Base-by-base conservation (phyloP, 2,888 invertebrate genomes). In the Cerastis rubricosa region DNA sequence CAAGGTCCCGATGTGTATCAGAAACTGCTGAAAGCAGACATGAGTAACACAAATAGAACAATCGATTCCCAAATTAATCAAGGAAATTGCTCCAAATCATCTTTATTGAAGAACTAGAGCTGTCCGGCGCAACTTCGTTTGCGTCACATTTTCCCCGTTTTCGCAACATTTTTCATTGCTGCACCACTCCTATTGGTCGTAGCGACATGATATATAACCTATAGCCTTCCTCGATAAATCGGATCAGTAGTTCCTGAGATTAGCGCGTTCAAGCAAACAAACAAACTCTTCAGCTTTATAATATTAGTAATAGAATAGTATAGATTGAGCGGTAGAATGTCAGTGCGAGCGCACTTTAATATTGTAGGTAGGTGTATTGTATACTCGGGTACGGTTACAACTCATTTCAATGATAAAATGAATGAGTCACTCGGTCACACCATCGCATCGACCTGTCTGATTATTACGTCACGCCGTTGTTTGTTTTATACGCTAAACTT, bases 381-480 rank as follows among this genome's bases (percentile, higher is more conserved):
- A 43, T 63, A 77, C 40, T 54, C 63, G 12, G 49, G 67, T 57
- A 25, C 63, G 57, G 17, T 40, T 8, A 45, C 25, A 29, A 63
- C 78, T 83, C 74, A 69, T 25, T 80, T 61, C 51, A 69, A 74
- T 74, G 74, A 80, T 74, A 69, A 49, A 74, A 65, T 71, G 35
- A 22, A 40, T 84, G 84, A 84, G 76, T 85, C 83, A 84, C 59
- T 66, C 66, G 25, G 75, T 71, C 78, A 75, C 81, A 77, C 73
- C 74, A 76, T 71, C 74, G 75, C 77, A 75, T 76, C 79, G 77
- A 85, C 80, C 76, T 71, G 76, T 74, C 74, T 80, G 66, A 75
- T 82, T 75, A 66, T 83, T 40, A 73, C 83, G 83, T 83, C 83
- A 83, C 59, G 11, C 1, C 22, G 69, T 40, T 83, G 65, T 74